Evolutionary conservation across 2,113 vertebrate genomes (phyloP), one percentile per base, ranked within the genome.

Genomic region (Jaculus jaculus): DNA sequence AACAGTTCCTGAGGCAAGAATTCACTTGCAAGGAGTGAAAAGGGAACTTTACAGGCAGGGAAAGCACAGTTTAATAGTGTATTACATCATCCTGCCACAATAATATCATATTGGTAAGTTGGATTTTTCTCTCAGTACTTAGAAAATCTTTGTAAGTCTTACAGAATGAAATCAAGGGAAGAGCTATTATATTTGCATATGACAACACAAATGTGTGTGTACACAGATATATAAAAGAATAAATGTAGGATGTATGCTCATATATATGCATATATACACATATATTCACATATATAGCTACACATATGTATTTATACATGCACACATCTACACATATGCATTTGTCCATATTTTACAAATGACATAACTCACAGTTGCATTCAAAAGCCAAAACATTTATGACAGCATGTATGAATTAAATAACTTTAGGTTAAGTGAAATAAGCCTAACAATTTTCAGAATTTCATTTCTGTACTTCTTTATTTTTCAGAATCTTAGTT

Each of bases 11-110:
- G 42, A 83, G 18, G 34, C 23, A 86, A 87, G 66, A 74, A 47
- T 47, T 47, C 42, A 92, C 37, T 39, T 85, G 47, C 94, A 90
- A 94, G 74, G 69, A 94, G 26, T 61, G 26, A 47, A 10, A 3
- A 96, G n/a, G n/a, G 54, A 83, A 92, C 83, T 74, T 85, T 88
- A 92, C 18, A 90, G 82, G 12, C 21, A 88, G 51, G 63, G 90
- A 85, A 81, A 82, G 32, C 30, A 92, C 24, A 74, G 1, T 82
- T 90, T 81, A 92, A 83, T 75, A 73, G 17, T 84, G 10, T 5
- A 73, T 78, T 88, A 85, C 85, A 91, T 96, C 69, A 95, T 78
- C 71, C 7, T 88, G 42, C n/a, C 17, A 21, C 47, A 63, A 75
- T 87, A 34, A 88, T 92, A 85, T 54, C 16, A 58, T 77, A 3